A percentile compares a stretch with the other conserved stretches of the same genome.
phyloP scores from a whole-genome alignment of 2,888 invertebrate genomes.

The Chrysomela aeneicollis region DNA sequence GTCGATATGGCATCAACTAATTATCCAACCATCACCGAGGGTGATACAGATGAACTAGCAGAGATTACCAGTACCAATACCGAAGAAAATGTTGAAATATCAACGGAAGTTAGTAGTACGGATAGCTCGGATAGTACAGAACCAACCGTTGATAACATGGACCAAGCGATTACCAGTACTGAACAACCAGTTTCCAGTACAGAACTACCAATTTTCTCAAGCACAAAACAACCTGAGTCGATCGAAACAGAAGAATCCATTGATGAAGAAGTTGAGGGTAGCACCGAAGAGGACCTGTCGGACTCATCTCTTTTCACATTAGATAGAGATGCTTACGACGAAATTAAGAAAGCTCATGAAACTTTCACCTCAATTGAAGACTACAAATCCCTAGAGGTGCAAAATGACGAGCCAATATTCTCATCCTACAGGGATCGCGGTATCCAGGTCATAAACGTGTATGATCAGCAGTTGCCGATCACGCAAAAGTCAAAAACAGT shows the following conservation, averaged over 20 bases:
- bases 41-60: neutral
- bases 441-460: slow-evolving; percentile 62
- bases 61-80: neutral
- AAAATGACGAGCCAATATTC: slow-evolving; percentile 59
- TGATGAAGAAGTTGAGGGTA: slow-evolving; percentile 16
- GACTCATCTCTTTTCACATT: slow-evolving; percentile 42
- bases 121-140: slow-evolving; percentile 12
- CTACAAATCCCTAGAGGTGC: slow-evolving; percentile 53
- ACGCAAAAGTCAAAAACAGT: slow-evolving; percentile 51
- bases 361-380: slow-evolving; percentile 3
- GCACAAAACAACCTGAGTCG: neutral
- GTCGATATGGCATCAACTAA: slow-evolving; percentile 17
- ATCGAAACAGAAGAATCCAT: neutral
- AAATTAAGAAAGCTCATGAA: slow-evolving; percentile 27
- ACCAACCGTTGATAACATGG: neutral
- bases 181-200: neutral
- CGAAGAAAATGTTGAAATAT: neutral
- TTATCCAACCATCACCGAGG: neutral
- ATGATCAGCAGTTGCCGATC: slow-evolving; percentile 49
- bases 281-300: slow-evolving; percentile 27
- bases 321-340: slow-evolving; percentile 35
- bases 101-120: slow-evolving; percentile 1
- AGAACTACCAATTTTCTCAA: neutral
- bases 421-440: slow-evolving; percentile 55
- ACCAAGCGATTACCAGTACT: neutral